Base-by-base conservation (phyloP, 1,140 invertebrate genomes). In the Lucilia cuprina region DNA sequence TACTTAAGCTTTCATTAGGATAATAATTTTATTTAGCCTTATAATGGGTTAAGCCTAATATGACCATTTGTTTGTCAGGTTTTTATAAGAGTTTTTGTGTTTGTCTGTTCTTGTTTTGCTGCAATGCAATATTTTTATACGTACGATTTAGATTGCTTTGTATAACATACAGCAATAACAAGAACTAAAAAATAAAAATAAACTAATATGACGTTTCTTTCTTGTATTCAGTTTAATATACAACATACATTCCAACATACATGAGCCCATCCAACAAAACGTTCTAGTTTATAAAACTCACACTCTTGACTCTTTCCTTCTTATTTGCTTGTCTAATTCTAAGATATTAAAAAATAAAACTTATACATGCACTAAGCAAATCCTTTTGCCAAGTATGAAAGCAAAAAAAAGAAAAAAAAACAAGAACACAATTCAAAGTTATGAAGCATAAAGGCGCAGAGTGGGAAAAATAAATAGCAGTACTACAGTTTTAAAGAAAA, bases 341-440 rank as follows among this genome's bases (percentile, higher is more conserved):
- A 70, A 70, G 65, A 70, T 70, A 70, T 70, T 70, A 70, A 70
- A 70, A 70, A 70, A 70, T 70, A 70, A 21, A 70, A 70, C 65
- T 70, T 70, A 70, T 70, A 21, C 55, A 17, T n/a, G 55, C 41
- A 41, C 65, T 70, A 70, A 70, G 19, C 65, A 70, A 70, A 70
- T 21, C 21, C 65, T 21, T 70, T 21, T 70, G 65, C 65, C 65
- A 70, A 70, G 65, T 70, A 21, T 70, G 65, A 21, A 65, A 65
- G 17, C 17, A 25, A 70, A 21, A 70, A 70, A 21, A 70, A 70
- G 10, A 70, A 21, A 70, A 70, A 21, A 70, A 70, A 70, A 21
- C n/a, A 21, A 21, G 65, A 70, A 70, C 55, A 60, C 13, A 60
- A 60, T 60, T 60, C 55, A 60, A 60, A 60, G 14, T 60, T 60